Conservation (phyloP, 2,113 vertebrate genomes). For the Oophaga pumilio region DNA sequence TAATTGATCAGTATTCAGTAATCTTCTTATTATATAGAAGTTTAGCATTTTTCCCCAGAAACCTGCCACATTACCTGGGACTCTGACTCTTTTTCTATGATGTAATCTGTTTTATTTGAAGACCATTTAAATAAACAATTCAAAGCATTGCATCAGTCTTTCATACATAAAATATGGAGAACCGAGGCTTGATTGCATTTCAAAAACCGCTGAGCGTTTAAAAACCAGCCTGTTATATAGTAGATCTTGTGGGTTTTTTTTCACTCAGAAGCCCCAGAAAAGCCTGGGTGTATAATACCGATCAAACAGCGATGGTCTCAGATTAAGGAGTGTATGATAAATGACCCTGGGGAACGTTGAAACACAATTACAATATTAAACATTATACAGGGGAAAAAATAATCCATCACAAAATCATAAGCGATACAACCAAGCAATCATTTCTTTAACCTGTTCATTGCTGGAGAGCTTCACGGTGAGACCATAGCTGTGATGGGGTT, state of each 20-base stretch:
- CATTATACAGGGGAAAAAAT: conserved; percentile 57
- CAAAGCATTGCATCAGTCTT: conserved; percentile 57
- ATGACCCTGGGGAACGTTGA: conserved; percentile 55
- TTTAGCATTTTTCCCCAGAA: neutral
- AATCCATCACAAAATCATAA: conserved; percentile 57
- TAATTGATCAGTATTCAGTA: too few relatives aligned
- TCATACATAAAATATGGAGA: conserved; percentile 59
- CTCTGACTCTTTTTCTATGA: conserved; percentile 3
- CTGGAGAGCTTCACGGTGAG: neutral
- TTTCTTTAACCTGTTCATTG: conserved; percentile 46
- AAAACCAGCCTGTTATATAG: conserved; percentile 56
- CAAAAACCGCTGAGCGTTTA: conserved; percentile 58
- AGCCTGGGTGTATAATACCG: conserved; percentile 53
- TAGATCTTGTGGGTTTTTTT: conserved; percentile 55
- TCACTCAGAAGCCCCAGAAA: conserved; percentile 49
- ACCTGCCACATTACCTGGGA: conserved; percentile 7
- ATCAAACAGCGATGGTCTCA: conserved; percentile 57
- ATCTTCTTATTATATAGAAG: neutral
- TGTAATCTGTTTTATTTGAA: conserved; percentile 58
- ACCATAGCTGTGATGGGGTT: conserved; percentile 14
- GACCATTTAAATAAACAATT: conserved; percentile 59
- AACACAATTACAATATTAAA: conserved; percentile 58
- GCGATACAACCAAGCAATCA: conserved; percentile 55
- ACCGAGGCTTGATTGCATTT: conserved; percentile 56
- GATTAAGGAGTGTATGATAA: conserved; percentile 58